phyloP scores from a whole-genome alignment of 2,888 invertebrate species.

The Cheilosia pagana region DNA sequence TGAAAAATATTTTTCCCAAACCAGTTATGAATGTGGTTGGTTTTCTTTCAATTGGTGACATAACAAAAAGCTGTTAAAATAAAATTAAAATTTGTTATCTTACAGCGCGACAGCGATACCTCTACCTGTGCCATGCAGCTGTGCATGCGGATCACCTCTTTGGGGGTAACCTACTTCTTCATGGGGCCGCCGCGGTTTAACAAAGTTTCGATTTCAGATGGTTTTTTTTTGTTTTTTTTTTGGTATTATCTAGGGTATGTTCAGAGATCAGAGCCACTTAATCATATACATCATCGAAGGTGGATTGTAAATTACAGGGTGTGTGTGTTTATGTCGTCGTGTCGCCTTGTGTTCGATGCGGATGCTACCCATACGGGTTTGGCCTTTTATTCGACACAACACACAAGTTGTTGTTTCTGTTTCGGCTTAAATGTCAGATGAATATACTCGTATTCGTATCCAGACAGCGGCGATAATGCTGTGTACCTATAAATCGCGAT shows the following conservation, averaged over 20 bases:
- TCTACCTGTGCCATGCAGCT: conserved; percentile 32
- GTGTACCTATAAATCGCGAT: conserved; percentile 33
- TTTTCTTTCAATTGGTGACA: conserved; percentile 63
- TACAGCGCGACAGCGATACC: conserved; percentile 12
- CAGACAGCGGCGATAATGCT: conserved; percentile 32
- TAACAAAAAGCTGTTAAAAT: conserved; percentile 72
- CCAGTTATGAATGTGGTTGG: conserved; percentile 32
- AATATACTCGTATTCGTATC: too few species aligned
- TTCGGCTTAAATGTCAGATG: conserved; percentile 64
- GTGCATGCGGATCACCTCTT: conserved; percentile 46
- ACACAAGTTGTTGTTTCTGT: conserved; percentile 5
- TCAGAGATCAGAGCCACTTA: conserved; percentile 43
- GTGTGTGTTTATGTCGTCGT: conserved; percentile 10
- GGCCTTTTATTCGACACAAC: conserved; percentile 54
- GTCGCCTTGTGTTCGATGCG: conserved; percentile 42
- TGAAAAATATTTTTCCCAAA: conserved; percentile 11
- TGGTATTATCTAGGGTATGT: conserved; percentile 10
- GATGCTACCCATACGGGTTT: conserved; percentile 60
- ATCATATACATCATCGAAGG: conserved; percentile 57
- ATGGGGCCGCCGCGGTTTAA: conserved; percentile 15
- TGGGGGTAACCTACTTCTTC: conserved; percentile 72
- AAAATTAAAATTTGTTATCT: conserved; percentile 59
- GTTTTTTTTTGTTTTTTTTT: conserved; percentile 8
- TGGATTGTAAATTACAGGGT: conserved; percentile 66
- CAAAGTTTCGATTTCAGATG: conserved; percentile 61